These are phyloP conservation scores for Gymnothorax reevesii DNA, from an alignment of 2,797 vertebrate genomes.

Conservation along the genomic window DNA sequence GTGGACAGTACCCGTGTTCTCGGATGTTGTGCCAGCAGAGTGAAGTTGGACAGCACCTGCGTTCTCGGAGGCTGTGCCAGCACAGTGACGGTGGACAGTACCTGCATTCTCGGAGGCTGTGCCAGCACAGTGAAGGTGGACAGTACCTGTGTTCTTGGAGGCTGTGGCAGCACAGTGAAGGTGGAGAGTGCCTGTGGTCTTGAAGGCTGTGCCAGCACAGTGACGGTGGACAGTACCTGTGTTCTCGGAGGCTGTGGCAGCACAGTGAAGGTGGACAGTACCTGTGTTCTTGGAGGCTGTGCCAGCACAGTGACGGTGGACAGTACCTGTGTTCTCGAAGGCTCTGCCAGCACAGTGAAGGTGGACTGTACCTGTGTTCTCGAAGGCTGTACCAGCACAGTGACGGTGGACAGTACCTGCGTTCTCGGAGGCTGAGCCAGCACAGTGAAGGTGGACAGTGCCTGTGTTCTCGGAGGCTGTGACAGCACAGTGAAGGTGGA, in stretches of 20 bases:
- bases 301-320: too few relatives aligned
- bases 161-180: too few relatives aligned
- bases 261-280: neutral
- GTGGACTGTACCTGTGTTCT: too few relatives aligned
- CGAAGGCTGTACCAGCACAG: neutral
- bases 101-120: too few relatives aligned
- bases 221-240: neutral
- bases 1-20: too few relatives aligned
- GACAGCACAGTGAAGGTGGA: neutral
- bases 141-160: too few relatives aligned
- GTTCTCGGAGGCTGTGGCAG: neutral
- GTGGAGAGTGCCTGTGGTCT: constrained; percentile 26
- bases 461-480: constrained; percentile 42
- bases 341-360: neutral
- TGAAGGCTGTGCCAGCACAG: constrained; percentile 42
- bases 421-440: constrained; percentile 55
- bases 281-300: neutral
- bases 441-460: constrained; percentile 34
- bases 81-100: too few relatives aligned
- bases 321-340: constrained; percentile 70
- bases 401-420: neutral
- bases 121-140: too few relatives aligned
- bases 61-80: too few relatives aligned
- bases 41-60: too few relatives aligned
- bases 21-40: too few relatives aligned